These are phyloP conservation scores for Opisthocomus hoazin DNA, from an alignment of 2,113 vertebrate species.

Conservation along the genomic window DNA sequence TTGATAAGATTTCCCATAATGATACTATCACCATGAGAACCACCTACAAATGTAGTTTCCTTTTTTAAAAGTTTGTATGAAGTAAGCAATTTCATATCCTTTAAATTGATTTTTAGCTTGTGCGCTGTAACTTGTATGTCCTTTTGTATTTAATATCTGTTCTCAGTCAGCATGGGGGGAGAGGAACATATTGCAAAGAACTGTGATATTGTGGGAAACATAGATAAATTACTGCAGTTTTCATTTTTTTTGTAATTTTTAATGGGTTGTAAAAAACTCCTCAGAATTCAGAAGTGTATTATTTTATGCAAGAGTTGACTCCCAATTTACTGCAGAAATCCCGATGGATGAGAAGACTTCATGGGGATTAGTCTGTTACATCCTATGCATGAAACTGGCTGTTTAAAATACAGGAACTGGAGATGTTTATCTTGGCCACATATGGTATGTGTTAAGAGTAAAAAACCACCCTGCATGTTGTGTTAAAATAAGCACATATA, in stretches of 20 bases:
- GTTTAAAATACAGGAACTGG: background rate
- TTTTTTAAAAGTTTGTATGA: background rate
- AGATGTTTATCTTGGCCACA: background rate
- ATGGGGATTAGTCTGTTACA: background rate
- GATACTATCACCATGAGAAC: background rate
- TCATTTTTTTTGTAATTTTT: background rate
- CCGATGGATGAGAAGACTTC: background rate
- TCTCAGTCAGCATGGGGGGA: background rate
- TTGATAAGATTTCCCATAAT: background rate
- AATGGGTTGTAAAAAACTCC: background rate
- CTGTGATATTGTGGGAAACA: background rate
- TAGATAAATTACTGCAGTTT: background rate
- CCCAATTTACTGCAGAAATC: background rate
- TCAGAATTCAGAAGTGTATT: background rate
- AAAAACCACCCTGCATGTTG: background rate
- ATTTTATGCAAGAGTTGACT: background rate
- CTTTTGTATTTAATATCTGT: background rate
- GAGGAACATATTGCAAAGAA: background rate
- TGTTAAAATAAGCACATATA: background rate
- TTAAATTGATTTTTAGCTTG: background rate
- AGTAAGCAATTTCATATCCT: background rate
- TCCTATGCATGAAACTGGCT: background rate
- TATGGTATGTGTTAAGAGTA: background rate
- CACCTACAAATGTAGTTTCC: background rate
- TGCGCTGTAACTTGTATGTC: background rate